Evolutionary conservation across 2,888 invertebrate genomes (phyloP).

Genomic region (Hedya salicella): DNA sequence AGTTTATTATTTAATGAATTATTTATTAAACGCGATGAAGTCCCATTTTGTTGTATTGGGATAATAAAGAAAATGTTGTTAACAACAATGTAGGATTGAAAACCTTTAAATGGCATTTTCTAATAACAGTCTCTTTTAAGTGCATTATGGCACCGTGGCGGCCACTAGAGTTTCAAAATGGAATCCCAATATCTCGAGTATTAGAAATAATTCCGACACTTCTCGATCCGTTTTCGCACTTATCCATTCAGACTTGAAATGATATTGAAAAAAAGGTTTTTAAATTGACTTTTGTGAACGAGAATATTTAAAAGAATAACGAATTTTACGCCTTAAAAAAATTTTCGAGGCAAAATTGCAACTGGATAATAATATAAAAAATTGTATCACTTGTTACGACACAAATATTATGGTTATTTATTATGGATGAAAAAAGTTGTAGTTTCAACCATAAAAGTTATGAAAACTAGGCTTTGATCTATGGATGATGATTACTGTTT

Average conservation of each 20-base stretch:
- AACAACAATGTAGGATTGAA: conserved; percentile 1
- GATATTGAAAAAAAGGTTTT: conserved; percentile 13
- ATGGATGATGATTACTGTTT: too few species aligned
- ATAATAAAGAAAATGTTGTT: not conserved
- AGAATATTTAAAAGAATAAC: not conserved
- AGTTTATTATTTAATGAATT: too few species aligned
- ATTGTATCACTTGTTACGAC: too few species aligned
- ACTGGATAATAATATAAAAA: too few species aligned
- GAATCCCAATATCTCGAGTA: conserved; percentile 27
- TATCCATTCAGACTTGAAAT: conserved; percentile 16
- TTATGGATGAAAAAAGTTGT: too few species aligned
- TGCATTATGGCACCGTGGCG: conserved; percentile 28
- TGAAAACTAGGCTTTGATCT: too few species aligned
- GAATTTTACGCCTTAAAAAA: too few species aligned
- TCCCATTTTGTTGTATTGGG: too few species aligned
- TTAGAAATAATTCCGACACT: conserved; percentile 35
- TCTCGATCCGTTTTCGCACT: conserved; percentile 25
- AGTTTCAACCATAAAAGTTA: too few species aligned
- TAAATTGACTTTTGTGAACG: conserved; percentile 1
- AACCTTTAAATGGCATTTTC: conserved; percentile 16
- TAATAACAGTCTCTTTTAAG: conserved; percentile 32
- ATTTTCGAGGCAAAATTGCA: too few species aligned
- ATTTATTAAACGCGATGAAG: too few species aligned
- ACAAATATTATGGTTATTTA: too few species aligned
- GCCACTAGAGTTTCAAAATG: conserved; percentile 34